Percentiles rank a stretch among this genome's conserved stretches.
phyloP scores from a whole-genome alignment of 2,888 invertebrate species.

The Polymixis lichenea region DNA sequence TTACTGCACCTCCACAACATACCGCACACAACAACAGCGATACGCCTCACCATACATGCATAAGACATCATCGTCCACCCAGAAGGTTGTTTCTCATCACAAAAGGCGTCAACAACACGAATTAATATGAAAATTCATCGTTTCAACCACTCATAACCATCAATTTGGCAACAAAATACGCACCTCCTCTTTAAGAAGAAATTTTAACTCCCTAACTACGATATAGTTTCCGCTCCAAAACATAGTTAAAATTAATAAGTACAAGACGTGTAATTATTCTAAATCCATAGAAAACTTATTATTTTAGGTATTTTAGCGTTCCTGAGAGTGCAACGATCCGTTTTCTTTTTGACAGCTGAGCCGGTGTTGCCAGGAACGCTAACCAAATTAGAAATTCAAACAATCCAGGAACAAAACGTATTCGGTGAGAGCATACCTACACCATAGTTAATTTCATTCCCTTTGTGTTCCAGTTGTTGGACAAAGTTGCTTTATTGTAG shows the following conservation, averaged over 20 bases:
- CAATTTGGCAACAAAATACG: slow-evolving; percentile 83
- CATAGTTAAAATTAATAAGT: slow-evolving; percentile 91
- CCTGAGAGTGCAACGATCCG: slow-evolving; percentile 84
- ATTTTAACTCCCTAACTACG: slow-evolving; percentile 94
- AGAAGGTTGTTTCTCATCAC: slow-evolving; percentile 28
- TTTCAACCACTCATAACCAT: slow-evolving; percentile 83
- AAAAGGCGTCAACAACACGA: slow-evolving; percentile 62
- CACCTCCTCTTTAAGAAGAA: slow-evolving; percentile 95
- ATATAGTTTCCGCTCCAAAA: slow-evolving; percentile 95
- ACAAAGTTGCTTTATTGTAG: neutral
- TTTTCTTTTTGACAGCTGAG: slow-evolving; percentile 81
- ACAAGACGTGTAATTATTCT: slow-evolving; percentile 80
- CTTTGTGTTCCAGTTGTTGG: neutral
- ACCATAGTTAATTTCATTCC: neutral
- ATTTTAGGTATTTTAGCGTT: slow-evolving; percentile 81
- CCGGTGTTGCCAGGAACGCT: slow-evolving; percentile 64
- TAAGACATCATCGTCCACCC: slow-evolving; percentile 32
- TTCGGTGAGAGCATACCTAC: no score
- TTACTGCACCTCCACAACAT: slow-evolving; percentile 54
- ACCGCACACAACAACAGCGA: slow-evolving; percentile 22
- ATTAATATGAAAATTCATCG: slow-evolving; percentile 67
- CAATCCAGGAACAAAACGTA: slow-evolving; percentile 29
- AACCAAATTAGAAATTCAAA: slow-evolving; percentile 6
- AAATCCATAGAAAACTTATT: slow-evolving; percentile 87
- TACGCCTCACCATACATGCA: slow-evolving; percentile 20